phyloP scores from a whole-genome alignment of 2,888 invertebrate genomes.

The Bombyx huttoni region DNA sequence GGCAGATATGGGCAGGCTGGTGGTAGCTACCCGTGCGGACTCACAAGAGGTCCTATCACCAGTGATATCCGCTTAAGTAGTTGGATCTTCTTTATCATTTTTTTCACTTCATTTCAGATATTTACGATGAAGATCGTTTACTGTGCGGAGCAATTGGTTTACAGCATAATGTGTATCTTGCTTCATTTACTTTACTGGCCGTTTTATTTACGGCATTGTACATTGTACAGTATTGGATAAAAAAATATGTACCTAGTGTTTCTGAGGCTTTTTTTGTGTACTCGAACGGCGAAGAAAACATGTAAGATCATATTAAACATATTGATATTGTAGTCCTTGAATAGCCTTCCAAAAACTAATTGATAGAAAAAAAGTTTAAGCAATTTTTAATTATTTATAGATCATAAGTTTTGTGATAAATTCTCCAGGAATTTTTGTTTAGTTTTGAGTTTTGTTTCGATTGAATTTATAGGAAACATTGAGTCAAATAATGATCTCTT shows the following conservation, averaged over 20 bases:
- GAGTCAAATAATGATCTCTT: too few species aligned
- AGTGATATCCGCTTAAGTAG: neutral
- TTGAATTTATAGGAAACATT: too few species aligned
- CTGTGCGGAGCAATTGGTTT: constrained; percentile 30
- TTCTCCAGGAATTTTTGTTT: too few species aligned
- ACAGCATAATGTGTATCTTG: constrained; percentile 41
- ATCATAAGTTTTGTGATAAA: too few species aligned
- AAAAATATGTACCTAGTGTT: constrained; percentile 51
- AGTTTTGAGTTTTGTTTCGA: too few species aligned
- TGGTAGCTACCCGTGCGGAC: too few species aligned
- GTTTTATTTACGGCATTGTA: constrained; percentile 41
- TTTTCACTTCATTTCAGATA: constrained; percentile 22
- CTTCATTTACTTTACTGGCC: constrained; percentile 42
- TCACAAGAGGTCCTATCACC: too few species aligned
- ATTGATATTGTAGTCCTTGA: too few species aligned
- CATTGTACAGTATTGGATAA: constrained; percentile 51
- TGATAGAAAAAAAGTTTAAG: too few species aligned
- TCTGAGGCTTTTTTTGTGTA: constrained; percentile 60
- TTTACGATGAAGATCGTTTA: constrained; percentile 55
- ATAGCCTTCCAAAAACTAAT: too few species aligned
- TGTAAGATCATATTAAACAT: constrained; percentile 20
- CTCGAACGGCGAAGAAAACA: constrained; percentile 47
- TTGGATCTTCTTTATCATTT: neutral
- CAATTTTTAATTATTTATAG: too few species aligned
- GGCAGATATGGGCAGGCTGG: too few species aligned